Evolutionary conservation across 2,888 invertebrate species (phyloP).

Genomic region (Drosophila paucipuncta): DNA sequence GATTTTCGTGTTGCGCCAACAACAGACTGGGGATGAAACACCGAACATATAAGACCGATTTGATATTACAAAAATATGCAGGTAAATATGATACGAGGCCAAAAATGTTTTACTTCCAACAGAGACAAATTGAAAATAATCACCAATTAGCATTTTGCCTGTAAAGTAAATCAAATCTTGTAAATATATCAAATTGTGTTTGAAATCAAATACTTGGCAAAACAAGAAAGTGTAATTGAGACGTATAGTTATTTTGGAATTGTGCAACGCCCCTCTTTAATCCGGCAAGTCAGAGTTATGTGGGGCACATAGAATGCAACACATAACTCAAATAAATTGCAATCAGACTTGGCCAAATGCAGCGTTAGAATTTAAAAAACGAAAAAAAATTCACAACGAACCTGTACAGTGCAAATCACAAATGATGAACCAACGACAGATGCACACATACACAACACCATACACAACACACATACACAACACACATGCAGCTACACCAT

Average conservation of each 20-base stretch:
- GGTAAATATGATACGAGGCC: constrained; percentile 66
- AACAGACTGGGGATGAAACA: constrained; percentile 85
- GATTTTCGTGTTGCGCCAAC: constrained; percentile 75
- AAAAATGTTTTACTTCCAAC: neutral
- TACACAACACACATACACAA: neutral
- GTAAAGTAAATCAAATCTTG: neutral
- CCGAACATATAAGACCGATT: constrained; percentile 83
- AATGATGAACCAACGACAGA: constrained; percentile 9
- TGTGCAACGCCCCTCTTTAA: neutral
- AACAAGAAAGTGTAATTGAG: neutral
- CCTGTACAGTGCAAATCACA: constrained; percentile 24
- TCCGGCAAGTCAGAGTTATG: neutral
- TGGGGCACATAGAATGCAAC: neutral
- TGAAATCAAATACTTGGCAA: neutral
- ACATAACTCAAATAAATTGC: constrained; percentile 19
- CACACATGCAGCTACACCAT: neutral
- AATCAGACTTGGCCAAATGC: constrained; percentile 14
- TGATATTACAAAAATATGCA: constrained; percentile 84
- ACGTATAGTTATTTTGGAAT: neutral
- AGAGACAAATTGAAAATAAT: neutral
- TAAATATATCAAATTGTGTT: neutral
- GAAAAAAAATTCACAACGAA: constrained; percentile 20
- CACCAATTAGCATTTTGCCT: neutral
- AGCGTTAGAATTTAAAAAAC: constrained; percentile 10
- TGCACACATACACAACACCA: neutral